Evolutionary conservation across 2,888 invertebrate genomes (phyloP).

Genomic region (Clepsis dumicolana): DNA sequence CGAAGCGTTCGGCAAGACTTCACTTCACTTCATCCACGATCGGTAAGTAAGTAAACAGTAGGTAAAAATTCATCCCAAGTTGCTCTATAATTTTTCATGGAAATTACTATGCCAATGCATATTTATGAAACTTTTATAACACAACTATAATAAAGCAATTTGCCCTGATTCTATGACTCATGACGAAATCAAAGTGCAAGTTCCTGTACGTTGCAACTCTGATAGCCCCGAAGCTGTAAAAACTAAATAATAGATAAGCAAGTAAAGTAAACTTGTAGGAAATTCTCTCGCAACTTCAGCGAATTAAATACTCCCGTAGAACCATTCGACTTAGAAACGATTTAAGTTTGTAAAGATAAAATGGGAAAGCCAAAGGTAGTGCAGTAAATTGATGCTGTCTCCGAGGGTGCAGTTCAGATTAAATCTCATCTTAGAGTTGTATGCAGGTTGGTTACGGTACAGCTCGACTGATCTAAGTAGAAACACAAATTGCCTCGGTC

Average conservation of each 20-base stretch:
- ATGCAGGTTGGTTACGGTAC: constrained; percentile 1
- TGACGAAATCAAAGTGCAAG: neutral
- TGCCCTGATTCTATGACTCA: neutral
- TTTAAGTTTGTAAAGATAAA: constrained; percentile 12
- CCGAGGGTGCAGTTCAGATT: neutral
- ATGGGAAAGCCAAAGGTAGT: neutral
- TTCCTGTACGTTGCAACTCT: neutral
- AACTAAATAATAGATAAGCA: neutral
- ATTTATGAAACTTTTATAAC: neutral
- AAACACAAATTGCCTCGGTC: neutral
- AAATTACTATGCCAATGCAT: neutral
- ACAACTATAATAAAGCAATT: neutral
- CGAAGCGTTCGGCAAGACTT: too few species aligned
- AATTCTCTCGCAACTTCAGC: neutral
- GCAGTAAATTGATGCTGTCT: neutral
- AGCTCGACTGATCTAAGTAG: neutral
- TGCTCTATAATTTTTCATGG: neutral
- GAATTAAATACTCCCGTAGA: constrained; percentile 6
- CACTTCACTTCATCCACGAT: too few species aligned
- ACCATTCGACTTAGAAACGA: constrained; percentile 4
- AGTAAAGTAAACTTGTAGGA: neutral
- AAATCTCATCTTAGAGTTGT: neutral
- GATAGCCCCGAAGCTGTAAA: neutral
- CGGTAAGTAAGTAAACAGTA: too few species aligned
- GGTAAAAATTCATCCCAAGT: neutral